These are phyloP conservation scores for Liodrosophila aerea DNA, from an alignment of 2,888 invertebrate species.

Conservation along the genomic window DNA sequence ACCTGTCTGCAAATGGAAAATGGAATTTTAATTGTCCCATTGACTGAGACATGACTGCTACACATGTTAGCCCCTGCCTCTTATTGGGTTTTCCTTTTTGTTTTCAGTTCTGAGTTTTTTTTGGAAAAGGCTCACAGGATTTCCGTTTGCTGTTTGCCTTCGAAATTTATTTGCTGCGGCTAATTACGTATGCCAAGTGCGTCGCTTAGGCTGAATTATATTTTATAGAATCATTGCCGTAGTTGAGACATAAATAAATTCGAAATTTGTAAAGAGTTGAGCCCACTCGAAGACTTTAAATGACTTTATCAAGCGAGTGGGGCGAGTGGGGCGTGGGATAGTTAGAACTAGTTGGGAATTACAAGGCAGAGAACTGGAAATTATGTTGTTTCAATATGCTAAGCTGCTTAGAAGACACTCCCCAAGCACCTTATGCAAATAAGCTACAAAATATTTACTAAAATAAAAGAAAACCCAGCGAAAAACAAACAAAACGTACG, in stretches of 20 bases:
- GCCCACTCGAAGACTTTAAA: conserved; percentile 40
- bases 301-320: conserved; percentile 51
- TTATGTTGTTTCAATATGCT: conserved; percentile 44
- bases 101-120: conserved; percentile 4
- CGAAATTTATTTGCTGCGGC: conserved; percentile 48
- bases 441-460: conserved; percentile 42
- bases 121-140: conserved; percentile 66
- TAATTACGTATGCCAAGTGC: conserved; percentile 61
- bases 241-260: conserved; percentile 46
- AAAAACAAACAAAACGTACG: conserved; percentile 35
- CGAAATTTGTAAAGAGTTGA: conserved; percentile 30
- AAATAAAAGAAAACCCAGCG: conserved; percentile 13
- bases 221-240: conserved; percentile 32
- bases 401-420: conserved; percentile 60
- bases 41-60: conserved; percentile 29
- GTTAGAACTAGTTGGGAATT: conserved; percentile 33
- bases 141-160: conserved; percentile 65
- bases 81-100: conserved; percentile 4
- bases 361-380: conserved; percentile 4
- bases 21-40: conserved; percentile 68
- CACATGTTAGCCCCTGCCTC: conserved; percentile 51
- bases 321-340: conserved; percentile 54
- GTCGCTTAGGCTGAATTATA: conserved; percentile 45
- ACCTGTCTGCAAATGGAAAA: conserved; percentile 65
- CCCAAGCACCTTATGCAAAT: conserved; percentile 72